These are phyloP conservation scores for Dendrolimus houi DNA, from an alignment of 2,888 invertebrate genomes.

Conservation along the genomic window DNA sequence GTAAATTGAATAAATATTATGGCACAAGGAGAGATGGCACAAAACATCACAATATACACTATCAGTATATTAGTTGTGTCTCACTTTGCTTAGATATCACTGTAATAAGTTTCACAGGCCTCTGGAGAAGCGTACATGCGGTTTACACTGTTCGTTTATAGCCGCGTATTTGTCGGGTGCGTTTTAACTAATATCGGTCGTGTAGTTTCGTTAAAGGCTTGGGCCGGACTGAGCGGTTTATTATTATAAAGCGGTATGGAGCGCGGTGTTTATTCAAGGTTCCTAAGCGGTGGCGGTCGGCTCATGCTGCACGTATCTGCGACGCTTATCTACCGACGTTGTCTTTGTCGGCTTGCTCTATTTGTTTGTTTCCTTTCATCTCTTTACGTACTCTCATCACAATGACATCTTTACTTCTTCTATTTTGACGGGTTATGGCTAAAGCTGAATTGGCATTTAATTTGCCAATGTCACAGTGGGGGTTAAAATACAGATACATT, in stretches of 20 bases:
- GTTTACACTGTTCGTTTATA: conserved; percentile 23
- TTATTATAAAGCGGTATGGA: conserved; percentile 68
- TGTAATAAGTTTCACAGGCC: conserved; percentile 15
- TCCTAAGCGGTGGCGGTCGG: conserved; percentile 46
- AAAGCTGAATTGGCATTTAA: too few relatives aligned
- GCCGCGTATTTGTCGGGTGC: conserved; percentile 25
- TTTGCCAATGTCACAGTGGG: too few relatives aligned
- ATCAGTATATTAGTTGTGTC: conserved; percentile 45
- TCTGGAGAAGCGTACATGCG: conserved; percentile 20
- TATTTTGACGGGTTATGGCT: too few relatives aligned
- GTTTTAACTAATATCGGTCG: conserved; percentile 45
- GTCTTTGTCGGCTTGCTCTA: conserved; percentile 40
- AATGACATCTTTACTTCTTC: conserved; percentile 1
- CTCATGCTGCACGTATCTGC: conserved; percentile 42
- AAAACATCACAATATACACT: conserved; percentile 69
- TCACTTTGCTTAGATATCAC: conserved; percentile 26
- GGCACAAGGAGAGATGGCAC: conserved; percentile 59
- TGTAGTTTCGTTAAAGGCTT: conserved; percentile 65
- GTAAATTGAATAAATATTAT: conserved; percentile 48
- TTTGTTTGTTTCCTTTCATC: conserved; percentile 21
- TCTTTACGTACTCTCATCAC: conserved; percentile 14
- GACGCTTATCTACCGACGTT: conserved; percentile 58
- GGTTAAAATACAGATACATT: too few relatives aligned
- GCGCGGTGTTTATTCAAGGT: conserved; percentile 63
- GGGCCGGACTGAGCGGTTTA: conserved; percentile 66